A percentile compares a stretch with the other conserved stretches of the same genome.
These are phyloP conservation scores for Tortricodes alternella DNA, from an alignment of 2,888 invertebrate genomes.

Conservation along the genomic window DNA sequence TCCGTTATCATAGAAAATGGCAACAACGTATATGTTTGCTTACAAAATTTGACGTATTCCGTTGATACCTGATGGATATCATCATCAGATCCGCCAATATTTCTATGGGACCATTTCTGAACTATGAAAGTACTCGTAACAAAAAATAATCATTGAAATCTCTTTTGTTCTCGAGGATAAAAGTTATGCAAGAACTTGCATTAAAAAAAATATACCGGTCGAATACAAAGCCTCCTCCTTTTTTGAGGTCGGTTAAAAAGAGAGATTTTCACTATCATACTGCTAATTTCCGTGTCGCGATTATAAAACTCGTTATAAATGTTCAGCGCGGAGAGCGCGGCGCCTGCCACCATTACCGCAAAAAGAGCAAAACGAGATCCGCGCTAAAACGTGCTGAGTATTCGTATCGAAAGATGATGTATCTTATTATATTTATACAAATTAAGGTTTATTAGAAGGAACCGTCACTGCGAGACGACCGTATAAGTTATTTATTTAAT, in stretches of 20 bases:
- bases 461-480: slow-evolving; percentile 1
- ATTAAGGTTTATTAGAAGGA: slow-evolving; percentile 5
- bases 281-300: slow-evolving; percentile 67
- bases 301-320: slow-evolving; percentile 72
- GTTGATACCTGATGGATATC: too few relatives aligned
- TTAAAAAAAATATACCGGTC: too few relatives aligned
- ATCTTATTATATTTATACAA: slow-evolving; percentile 15
- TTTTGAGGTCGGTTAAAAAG: slow-evolving; percentile 13
- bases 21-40: too few relatives aligned
- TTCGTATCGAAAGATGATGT: slow-evolving; percentile 43
- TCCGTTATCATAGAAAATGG: too few relatives aligned
- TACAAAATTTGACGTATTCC: too few relatives aligned
- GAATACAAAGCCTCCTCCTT: too few relatives aligned
- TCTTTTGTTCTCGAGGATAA: too few relatives aligned
- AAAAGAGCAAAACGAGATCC: slow-evolving; percentile 57
- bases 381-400: slow-evolving; percentile 57
- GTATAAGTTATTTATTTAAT: slow-evolving; percentile 12
- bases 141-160: too few relatives aligned
- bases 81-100: too few relatives aligned
- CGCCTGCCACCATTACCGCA: slow-evolving; percentile 63
- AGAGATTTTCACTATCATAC: slow-evolving; percentile 50
- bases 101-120: too few relatives aligned
- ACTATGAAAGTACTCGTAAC: too few relatives aligned
- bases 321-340: slow-evolving; percentile 51
- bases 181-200: too few relatives aligned